A percentile compares a stretch with the other conserved stretches of the same genome.
phyloP scores from a whole-genome alignment of 1,140 invertebrate species.

The Maniola jurtina region DNA sequence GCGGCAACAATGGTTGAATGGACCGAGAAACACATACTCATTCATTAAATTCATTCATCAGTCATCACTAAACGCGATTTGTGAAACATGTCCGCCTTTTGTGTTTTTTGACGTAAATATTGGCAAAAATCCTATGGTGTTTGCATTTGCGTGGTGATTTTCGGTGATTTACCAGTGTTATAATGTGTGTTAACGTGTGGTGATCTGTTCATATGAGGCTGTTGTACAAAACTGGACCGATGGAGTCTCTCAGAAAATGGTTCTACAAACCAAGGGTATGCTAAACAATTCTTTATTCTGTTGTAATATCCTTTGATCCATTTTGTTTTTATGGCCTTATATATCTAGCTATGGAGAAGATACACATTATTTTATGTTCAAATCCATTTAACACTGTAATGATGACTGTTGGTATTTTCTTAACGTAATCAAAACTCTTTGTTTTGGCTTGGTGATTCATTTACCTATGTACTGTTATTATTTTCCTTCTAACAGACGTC shows the following conservation, averaged over 20 bases:
- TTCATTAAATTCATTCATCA: conserved; percentile 42
- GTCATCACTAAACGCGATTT: conserved; percentile 48
- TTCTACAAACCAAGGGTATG: conserved; percentile 94
- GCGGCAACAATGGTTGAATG: no score
- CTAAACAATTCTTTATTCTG: conserved; percentile 46
- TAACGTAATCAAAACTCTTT: conserved; percentile 24
- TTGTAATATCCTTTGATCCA: conserved; percentile 34
- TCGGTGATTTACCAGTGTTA: conserved; percentile 64
- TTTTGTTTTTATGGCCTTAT: conserved; percentile 22
- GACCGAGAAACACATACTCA: conserved; percentile 11
- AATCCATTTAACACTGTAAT: not conserved
- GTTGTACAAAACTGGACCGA: conserved; percentile 79
- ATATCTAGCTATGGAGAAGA: not conserved
- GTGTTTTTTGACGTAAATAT: conserved; percentile 77
- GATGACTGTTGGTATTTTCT: conserved; percentile 16
- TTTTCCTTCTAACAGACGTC: conserved; percentile 28
- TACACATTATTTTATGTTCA: not conserved
- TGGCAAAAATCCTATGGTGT: conserved; percentile 56
- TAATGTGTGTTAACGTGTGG: conserved; percentile 70
- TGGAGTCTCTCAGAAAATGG: conserved; percentile 95
- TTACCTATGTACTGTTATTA: conserved; percentile 17
- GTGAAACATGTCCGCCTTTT: conserved; percentile 75
- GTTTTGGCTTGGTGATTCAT: conserved; percentile 29
- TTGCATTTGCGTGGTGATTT: conserved; percentile 57
- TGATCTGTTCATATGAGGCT: conserved; percentile 77